Conservation (phyloP, 2,797 vertebrate genomes). For the Peromyscus eremicus region DNA sequence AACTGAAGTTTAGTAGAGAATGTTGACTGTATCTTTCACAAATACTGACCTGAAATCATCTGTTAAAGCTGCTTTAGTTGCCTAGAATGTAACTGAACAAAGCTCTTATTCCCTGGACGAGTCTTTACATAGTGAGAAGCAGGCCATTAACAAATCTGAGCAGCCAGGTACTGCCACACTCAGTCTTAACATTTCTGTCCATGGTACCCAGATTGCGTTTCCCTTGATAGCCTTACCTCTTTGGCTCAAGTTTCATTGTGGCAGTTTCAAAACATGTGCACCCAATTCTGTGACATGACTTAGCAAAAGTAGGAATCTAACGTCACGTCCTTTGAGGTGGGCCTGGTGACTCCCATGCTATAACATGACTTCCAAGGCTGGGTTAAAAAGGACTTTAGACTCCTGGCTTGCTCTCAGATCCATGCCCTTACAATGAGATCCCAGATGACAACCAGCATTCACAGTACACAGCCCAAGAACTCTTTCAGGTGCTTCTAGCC, state of each 20-base stretch:
- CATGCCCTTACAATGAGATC: constrained; percentile 16
- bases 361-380: not conserved
- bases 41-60: constrained; percentile 6
- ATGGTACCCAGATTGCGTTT: not conserved
- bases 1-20: not conserved
- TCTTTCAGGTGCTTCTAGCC: constrained; percentile 2
- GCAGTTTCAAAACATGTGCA: constrained; percentile 40
- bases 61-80: constrained; percentile 5
- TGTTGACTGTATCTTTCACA: not conserved
- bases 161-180: not conserved
- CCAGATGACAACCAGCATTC: constrained; percentile 52
- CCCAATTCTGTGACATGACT: constrained; percentile 21
- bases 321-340: not conserved
- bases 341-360: not conserved
- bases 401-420: constrained; percentile 10
- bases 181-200: constrained; percentile 28
- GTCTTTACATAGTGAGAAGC: not conserved
- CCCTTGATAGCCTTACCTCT: not conserved
- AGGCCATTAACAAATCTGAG: constrained; percentile 26
- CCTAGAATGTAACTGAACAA: constrained; percentile 6
- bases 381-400: not conserved
- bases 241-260: constrained; percentile 21
- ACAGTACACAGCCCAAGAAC: not conserved
- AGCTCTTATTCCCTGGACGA: not conserved
- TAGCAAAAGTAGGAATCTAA: constrained; percentile 31